phyloP scores from a whole-genome alignment of 2,888 invertebrate genomes.

The Oscheius onirici region DNA sequence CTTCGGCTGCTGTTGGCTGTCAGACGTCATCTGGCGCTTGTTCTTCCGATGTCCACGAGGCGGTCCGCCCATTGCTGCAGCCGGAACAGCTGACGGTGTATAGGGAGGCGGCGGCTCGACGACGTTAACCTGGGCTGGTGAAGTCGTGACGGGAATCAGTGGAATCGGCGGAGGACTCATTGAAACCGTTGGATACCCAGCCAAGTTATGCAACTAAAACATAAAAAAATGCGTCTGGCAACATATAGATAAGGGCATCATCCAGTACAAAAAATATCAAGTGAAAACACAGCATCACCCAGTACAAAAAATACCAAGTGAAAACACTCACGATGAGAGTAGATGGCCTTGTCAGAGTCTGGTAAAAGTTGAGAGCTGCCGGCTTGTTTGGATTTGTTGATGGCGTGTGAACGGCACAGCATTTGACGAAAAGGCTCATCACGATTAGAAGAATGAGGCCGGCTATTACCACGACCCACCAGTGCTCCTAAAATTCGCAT shows the following conservation, averaged over 20 bases:
- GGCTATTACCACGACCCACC: slow-evolving; percentile 93
- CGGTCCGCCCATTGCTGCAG: slow-evolving; percentile 54
- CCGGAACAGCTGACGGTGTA: slow-evolving; percentile 54
- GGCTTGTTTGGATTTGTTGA: slow-evolving; percentile 97
- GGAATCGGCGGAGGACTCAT: slow-evolving; percentile 35
- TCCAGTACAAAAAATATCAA: too few relatives aligned
- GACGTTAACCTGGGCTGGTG: slow-evolving; percentile 51
- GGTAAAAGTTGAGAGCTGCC: slow-evolving; percentile 90
- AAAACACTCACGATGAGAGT: slow-evolving; percentile 57
- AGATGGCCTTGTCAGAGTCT: slow-evolving; percentile 77
- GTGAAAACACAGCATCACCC: too few relatives aligned
- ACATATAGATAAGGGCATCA: slow-evolving; percentile 4
- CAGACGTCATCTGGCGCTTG: slow-evolving; percentile 55
- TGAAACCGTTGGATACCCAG: too few relatives aligned
- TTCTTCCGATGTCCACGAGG: slow-evolving; percentile 59
- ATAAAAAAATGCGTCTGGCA: too few relatives aligned
- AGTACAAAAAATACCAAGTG: too few relatives aligned
- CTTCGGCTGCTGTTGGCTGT: too few relatives aligned
- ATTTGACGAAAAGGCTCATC: slow-evolving; percentile 98
- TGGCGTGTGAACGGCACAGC: slow-evolving; percentile 99
- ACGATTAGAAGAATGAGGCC: slow-evolving; percentile 90
- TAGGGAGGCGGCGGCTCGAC: slow-evolving; percentile 63
- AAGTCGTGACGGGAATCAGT: slow-evolving; percentile 21
- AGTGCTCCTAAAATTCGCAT: slow-evolving; percentile 80
- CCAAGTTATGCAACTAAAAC: too few relatives aligned